Evolutionary conservation across 2,888 invertebrate species (phyloP).

Genomic region (Thereva nobilitata): DNA sequence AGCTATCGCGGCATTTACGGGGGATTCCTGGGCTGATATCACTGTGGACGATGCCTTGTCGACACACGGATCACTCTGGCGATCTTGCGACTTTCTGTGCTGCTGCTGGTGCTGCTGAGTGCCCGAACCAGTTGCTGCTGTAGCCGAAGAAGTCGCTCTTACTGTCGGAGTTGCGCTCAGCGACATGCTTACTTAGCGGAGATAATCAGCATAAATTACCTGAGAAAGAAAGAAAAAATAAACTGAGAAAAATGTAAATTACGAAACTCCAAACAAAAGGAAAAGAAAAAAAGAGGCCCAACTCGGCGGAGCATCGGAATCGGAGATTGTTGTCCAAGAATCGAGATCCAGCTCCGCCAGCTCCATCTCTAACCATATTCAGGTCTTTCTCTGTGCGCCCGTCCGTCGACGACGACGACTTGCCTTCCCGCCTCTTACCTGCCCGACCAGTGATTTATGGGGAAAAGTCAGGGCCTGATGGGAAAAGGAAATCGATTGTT

Average conservation of each 20-base stretch:
- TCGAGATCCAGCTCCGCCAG: too few species aligned
- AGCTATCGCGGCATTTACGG: neutral
- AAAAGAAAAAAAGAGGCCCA: conserved; percentile 9
- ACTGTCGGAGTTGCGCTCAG: conserved; percentile 32
- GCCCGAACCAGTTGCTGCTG: conserved; percentile 37
- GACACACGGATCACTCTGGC: neutral
- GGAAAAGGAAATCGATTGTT: conserved; percentile 12
- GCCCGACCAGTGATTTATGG: conserved; percentile 1
- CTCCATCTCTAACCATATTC: too few species aligned
- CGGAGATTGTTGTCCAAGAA: neutral
- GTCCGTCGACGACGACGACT: neutral
- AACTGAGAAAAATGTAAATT: conserved; percentile 17
- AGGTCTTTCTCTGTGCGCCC: too few species aligned
- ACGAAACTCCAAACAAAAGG: neutral
- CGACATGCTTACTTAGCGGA: conserved; percentile 37
- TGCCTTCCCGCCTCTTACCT: neutral
- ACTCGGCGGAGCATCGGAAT: neutral
- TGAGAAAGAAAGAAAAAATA: conserved; percentile 35
- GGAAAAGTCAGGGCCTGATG: neutral
- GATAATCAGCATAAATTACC: conserved; percentile 42
- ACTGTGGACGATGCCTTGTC: conserved; percentile 14
- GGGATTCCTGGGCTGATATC: conserved; percentile 20
- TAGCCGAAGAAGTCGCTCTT: conserved; percentile 18
- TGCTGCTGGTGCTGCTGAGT: conserved; percentile 11
- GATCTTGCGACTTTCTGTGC: neutral